Percentiles rank a stretch among this genome's conserved stretches.
phyloP scores from a whole-genome alignment of 2,888 invertebrate genomes.

The Auanema freiburgensis region DNA sequence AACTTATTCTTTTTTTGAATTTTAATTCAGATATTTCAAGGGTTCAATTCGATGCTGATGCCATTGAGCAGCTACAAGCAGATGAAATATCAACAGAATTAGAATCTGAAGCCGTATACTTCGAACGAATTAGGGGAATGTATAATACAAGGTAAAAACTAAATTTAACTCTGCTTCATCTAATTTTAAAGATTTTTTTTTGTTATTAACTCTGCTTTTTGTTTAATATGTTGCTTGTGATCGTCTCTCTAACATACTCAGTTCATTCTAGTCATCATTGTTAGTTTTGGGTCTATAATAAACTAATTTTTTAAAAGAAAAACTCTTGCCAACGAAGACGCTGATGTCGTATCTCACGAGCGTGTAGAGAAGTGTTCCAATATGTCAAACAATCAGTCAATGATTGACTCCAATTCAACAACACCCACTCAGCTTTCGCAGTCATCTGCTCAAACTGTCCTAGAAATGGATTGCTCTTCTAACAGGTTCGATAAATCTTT shows the following conservation, averaged over 20 bases:
- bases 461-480: slow-evolving; percentile 13
- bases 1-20: background rate
- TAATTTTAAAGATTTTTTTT: background rate
- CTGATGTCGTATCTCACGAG: background rate
- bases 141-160: slow-evolving; percentile 38
- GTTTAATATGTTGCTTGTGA: background rate
- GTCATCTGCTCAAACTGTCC: slow-evolving; percentile 3
- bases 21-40: slow-evolving; percentile 2
- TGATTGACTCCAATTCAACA: background rate
- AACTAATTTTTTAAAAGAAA: background rate
- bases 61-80: slow-evolving; percentile 62
- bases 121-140: slow-evolving; percentile 43
- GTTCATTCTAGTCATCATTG: background rate
- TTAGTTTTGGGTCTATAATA: background rate
- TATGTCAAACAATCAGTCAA: background rate
- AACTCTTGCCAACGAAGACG: background rate
- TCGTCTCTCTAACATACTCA: background rate
- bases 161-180: slow-evolving; percentile 8
- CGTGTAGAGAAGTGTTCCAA: background rate
- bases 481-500: slow-evolving; percentile 9
- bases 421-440: background rate
- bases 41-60: slow-evolving; percentile 54
- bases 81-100: slow-evolving; percentile 63
- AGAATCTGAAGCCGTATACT: slow-evolving; percentile 65
- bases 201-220: slow-evolving; percentile 7